Conservation (phyloP, 2,888 invertebrate species). For the Standfussiana lucernea region DNA sequence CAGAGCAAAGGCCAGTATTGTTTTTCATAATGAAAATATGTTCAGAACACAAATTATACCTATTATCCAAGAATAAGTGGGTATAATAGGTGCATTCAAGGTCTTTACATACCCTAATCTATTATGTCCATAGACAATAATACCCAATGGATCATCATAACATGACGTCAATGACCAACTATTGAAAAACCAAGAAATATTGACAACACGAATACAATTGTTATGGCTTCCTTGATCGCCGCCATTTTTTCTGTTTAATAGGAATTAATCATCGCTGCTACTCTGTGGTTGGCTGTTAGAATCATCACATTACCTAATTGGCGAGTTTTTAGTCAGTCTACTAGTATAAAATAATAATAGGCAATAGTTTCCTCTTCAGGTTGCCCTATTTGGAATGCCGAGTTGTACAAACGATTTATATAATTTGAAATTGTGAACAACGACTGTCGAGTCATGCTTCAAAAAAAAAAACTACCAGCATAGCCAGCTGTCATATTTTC, state of each 20-base stretch:
- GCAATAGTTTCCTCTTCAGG: constrained; percentile 58
- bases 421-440: constrained; percentile 43
- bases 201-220: constrained; percentile 56
- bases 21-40: constrained; percentile 43
- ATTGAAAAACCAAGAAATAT: constrained; percentile 66
- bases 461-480: constrained; percentile 7
- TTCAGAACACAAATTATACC: constrained; percentile 42
- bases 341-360: constrained; percentile 67
- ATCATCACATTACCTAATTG: constrained; percentile 64
- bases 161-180: constrained; percentile 59
- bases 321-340: constrained; percentile 62
- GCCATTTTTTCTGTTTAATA: constrained; percentile 68
- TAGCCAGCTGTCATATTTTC: constrained; percentile 24
- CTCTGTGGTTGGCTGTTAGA: constrained; percentile 65
- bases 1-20: constrained; percentile 13
- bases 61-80: constrained; percentile 53
- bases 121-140: constrained; percentile 65
- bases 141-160: constrained; percentile 53
- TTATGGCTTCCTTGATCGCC: constrained; percentile 64
- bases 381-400: constrained; percentile 44
- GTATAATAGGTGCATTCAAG: constrained; percentile 56
- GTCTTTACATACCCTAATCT: constrained; percentile 57
- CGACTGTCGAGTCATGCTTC: constrained; percentile 9
- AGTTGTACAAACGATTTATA: constrained; percentile 31
- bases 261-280: constrained; percentile 65